Evolutionary conservation across 2,113 vertebrate genomes (phyloP).

Genomic region (Illadopsis cleaveri): DNA sequence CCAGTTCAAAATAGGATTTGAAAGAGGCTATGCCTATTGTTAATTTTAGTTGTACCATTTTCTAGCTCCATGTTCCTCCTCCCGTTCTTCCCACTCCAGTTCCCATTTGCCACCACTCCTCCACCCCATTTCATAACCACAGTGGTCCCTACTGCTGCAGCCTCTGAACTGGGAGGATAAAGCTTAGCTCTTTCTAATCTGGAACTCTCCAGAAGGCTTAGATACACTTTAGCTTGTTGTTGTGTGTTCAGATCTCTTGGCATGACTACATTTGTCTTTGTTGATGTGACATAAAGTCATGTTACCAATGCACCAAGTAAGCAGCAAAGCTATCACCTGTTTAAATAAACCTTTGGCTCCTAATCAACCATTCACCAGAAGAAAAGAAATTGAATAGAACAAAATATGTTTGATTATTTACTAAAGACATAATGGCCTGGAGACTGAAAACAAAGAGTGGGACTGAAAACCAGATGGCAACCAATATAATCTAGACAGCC

Average conservation of each 20-base stretch:
- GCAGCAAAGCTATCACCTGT: slow-evolving; percentile 44
- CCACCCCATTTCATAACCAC: background rate
- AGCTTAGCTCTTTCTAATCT: background rate
- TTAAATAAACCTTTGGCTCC: slow-evolving; percentile 60
- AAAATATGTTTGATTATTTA: slow-evolving; percentile 54
- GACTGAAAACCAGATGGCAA: slow-evolving; percentile 44
- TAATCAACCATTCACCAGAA: slow-evolving; percentile 42
- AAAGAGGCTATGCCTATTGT: background rate
- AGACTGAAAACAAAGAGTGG: slow-evolving; percentile 56
- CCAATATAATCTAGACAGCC: background rate
- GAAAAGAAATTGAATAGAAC: slow-evolving; percentile 47
- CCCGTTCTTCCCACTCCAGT: background rate
- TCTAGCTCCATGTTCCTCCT: background rate
- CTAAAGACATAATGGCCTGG: slow-evolving; percentile 36
- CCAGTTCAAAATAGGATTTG: background rate
- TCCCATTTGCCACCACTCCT: background rate
- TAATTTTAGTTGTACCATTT: background rate
- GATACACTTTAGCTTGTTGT: background rate
- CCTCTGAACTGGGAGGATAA: background rate
- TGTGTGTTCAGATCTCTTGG: background rate
- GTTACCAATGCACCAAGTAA: background rate
- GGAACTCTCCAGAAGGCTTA: background rate
- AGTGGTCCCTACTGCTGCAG: background rate
- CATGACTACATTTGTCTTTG: background rate
- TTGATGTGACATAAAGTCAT: slow-evolving; percentile 20